A percentile compares a stretch with the other conserved stretches of the same genome.
Conservation (phyloP, 2,888 invertebrate genomes). For the Noctua fimbriata region DNA sequence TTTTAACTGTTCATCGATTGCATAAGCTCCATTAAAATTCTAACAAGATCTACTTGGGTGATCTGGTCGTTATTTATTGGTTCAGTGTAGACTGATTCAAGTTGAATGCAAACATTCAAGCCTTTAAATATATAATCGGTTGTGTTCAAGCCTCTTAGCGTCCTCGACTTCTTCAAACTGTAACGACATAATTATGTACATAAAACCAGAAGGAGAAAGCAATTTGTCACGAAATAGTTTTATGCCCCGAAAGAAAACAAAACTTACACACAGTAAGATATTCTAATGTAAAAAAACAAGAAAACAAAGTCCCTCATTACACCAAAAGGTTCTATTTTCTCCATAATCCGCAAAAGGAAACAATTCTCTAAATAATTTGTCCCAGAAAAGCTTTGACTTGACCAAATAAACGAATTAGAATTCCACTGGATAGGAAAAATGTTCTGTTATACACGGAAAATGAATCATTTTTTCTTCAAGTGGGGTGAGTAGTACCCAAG, state of each 20-base stretch:
- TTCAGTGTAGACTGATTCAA: not conserved
- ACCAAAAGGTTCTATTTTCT: not conserved
- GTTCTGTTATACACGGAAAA: not conserved
- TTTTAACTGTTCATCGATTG: too few species aligned
- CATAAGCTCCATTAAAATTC: too few species aligned
- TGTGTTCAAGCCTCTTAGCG: conserved; percentile 1
- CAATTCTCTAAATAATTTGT: not conserved
- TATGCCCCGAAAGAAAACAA: too few species aligned
- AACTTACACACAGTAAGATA: too few species aligned
- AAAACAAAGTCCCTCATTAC: not conserved
- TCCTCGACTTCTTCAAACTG: too few species aligned
- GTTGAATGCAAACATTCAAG: not conserved
- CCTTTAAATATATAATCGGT: too few species aligned
- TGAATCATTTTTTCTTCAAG: not conserved
- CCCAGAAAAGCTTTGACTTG: not conserved
- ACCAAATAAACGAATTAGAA: conserved; percentile 1
- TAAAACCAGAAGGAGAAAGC: too few species aligned
- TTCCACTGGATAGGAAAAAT: not conserved
- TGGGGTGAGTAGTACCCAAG: not conserved
- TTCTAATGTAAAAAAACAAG: too few species aligned
- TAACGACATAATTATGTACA: too few species aligned
- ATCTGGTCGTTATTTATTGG: too few species aligned
- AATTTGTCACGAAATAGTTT: too few species aligned
- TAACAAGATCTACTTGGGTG: too few species aligned
- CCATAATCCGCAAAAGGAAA: not conserved